A percentile compares a stretch with the other conserved stretches of the same genome.
Conservation (phyloP, 2,888 invertebrate genomes). For the Orthosia cruda region DNA sequence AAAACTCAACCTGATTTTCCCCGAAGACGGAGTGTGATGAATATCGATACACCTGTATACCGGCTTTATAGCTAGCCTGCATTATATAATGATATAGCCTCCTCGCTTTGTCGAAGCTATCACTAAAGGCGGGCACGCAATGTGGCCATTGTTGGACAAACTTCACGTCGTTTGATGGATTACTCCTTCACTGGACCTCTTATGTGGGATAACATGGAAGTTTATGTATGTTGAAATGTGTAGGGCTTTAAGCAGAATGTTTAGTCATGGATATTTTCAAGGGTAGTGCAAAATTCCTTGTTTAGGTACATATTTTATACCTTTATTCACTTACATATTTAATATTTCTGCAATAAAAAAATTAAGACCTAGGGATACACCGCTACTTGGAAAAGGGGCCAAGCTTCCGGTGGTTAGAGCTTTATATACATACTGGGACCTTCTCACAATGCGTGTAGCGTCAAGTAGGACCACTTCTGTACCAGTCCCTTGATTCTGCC, state of each 20-base stretch:
- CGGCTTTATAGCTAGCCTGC: conserved; percentile 10
- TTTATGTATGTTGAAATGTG: conserved; percentile 18
- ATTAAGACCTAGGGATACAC: background rate
- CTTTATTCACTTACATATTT: background rate
- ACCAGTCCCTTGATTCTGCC: background rate
- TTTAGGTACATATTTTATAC: background rate
- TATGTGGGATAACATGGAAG: conserved; percentile 18
- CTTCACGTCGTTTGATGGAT: conserved; percentile 58
- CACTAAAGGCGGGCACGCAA: conserved; percentile 52
- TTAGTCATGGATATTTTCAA: background rate
- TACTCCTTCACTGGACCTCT: conserved; percentile 51
- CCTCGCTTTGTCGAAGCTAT: conserved; percentile 41
- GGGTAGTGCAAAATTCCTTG: background rate
- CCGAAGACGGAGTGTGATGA: conserved; percentile 23
- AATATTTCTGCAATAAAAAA: background rate
- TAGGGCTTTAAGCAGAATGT: conserved; percentile 2
- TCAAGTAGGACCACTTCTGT: background rate
- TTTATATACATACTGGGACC: background rate
- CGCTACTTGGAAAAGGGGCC: background rate
- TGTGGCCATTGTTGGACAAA: conserved; percentile 50
- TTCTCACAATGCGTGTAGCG: background rate
- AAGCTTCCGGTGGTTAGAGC: conserved; percentile 5
- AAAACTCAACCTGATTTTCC: conserved; percentile 3
- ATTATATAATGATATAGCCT: conserved; percentile 30
- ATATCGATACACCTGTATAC: conserved; percentile 37